Conservation (phyloP, 2,113 vertebrate genomes). For the Lampris megalopsis region DNA sequence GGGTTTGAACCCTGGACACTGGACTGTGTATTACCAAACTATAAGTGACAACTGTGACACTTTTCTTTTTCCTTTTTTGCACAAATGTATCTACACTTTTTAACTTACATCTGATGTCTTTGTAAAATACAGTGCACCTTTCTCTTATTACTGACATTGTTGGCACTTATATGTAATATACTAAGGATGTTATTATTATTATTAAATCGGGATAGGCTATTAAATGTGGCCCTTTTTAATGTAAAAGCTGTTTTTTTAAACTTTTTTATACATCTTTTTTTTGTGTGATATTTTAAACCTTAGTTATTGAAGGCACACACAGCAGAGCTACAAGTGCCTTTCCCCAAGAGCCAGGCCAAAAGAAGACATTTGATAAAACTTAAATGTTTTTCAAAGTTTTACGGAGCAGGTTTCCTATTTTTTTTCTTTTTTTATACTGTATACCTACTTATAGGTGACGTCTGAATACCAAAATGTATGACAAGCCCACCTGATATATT, state of each 20-base stretch:
- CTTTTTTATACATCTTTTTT: not conserved
- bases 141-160: slow-evolving; percentile 5
- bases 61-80: slow-evolving; percentile 34
- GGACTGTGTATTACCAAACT: slow-evolving; percentile 10
- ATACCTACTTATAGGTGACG: no score
- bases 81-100: slow-evolving; percentile 20
- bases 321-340: no score
- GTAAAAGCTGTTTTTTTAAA: not conserved
- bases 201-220: no score
- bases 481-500: no score
- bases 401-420: no score
- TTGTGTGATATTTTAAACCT: not conserved
- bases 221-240: not conserved
- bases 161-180: slow-evolving; percentile 43
- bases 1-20: slow-evolving; percentile 42
- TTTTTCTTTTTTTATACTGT: not conserved
- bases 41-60: slow-evolving; percentile 9
- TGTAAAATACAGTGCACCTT: slow-evolving; percentile 19
- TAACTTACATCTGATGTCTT: slow-evolving; percentile 31
- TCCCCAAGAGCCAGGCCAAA: no score
- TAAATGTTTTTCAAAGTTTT: no score
- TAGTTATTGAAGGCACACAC: no score
- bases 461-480: no score
- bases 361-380: not conserved
- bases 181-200: not conserved